phyloP scores from a whole-genome alignment of 2,888 invertebrate genomes.

The Microplitis deprimator region DNA sequence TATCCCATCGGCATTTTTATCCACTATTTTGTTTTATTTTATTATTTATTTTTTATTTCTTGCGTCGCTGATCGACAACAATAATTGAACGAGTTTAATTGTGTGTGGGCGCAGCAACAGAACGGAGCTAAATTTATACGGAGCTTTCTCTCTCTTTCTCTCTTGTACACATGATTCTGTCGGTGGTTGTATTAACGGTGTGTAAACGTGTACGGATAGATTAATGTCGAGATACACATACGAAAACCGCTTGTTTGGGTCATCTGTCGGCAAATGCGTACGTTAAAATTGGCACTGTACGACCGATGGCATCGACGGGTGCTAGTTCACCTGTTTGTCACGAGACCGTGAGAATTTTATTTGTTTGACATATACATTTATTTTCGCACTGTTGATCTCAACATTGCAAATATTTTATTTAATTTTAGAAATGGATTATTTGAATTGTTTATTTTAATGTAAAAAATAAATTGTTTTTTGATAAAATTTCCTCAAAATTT shows the following conservation, averaged over 20 bases:
- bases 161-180: too few species aligned
- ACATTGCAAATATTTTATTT: background rate
- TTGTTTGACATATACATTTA: conserved; percentile 30
- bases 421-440: background rate
- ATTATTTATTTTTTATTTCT: conserved; percentile 29
- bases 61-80: conserved; percentile 21
- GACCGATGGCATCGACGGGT: background rate
- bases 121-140: conserved; percentile 22
- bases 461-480: too few species aligned
- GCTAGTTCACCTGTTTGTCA: conserved; percentile 21
- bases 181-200: background rate
- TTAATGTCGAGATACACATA: conserved; percentile 21
- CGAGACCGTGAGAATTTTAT: conserved; percentile 31
- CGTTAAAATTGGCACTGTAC: conserved; percentile 20
- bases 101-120: conserved; percentile 25
- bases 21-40: background rate
- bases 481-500: too few species aligned
- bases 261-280: conserved; percentile 34
- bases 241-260: conserved; percentile 20
- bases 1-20: background rate
- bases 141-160: too few species aligned
- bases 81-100: conserved; percentile 38
- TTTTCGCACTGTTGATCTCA: conserved; percentile 29
- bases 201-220: conserved; percentile 3
- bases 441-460: background rate